Evolutionary conservation across 2,888 invertebrate species (phyloP).

Genomic region (Atethmia centrago): DNA sequence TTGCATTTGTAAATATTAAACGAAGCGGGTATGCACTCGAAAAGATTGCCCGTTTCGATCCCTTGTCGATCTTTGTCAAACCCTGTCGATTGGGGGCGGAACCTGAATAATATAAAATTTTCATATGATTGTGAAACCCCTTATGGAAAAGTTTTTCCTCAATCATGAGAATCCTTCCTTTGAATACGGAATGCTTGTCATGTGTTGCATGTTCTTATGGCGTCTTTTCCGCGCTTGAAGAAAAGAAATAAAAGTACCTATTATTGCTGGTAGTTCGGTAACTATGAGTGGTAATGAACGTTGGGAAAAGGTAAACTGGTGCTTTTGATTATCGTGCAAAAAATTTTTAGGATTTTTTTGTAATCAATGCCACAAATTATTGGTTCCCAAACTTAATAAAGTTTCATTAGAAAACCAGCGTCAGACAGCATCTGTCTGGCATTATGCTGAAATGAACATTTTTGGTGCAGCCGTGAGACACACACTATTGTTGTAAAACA

Average conservation of each 20-base stretch:
- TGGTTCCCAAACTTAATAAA: neutral
- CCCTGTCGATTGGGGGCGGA: constrained; percentile 32
- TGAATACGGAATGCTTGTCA: constrained; percentile 29
- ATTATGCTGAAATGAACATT: no score
- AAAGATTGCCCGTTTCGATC: constrained; percentile 53
- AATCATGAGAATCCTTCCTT: constrained; percentile 37
- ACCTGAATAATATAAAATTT: constrained; percentile 49
- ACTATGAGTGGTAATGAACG: neutral
- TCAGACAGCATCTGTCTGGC: no score
- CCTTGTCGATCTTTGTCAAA: constrained; percentile 61
- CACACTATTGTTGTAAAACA: no score
- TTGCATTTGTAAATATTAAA: constrained; percentile 60
- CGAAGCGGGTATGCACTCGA: constrained; percentile 43
- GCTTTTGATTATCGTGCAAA: neutral
- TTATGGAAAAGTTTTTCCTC: constrained; percentile 40
- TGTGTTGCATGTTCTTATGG: constrained; percentile 31
- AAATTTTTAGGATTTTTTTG: neutral
- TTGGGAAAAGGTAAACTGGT: neutral
- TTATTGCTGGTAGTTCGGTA: neutral
- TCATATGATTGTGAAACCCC: constrained; percentile 49
- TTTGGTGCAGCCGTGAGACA: no score
- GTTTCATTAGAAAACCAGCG: no score
- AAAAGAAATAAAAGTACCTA: constrained; percentile 8
- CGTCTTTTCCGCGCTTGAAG: constrained; percentile 3
- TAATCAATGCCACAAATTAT: neutral